These are phyloP conservation scores for Telenomus remus DNA, from an alignment of 1,140 invertebrate species.

Conservation along the genomic window DNA sequence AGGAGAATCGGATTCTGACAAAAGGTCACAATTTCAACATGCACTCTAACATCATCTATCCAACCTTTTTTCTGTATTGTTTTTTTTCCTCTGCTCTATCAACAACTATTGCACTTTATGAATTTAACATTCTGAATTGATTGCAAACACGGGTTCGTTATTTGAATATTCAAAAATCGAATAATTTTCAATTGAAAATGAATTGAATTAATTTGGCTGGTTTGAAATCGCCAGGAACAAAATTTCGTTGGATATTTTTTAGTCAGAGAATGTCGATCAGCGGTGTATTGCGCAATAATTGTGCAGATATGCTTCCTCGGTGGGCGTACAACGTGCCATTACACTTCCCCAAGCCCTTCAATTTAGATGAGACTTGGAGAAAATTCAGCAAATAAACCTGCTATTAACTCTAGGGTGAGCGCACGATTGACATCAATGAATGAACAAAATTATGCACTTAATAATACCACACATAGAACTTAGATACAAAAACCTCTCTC, in stretches of 20 bases:
- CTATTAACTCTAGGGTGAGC: conserved; percentile 46
- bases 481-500: too few relatives aligned
- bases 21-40: conserved; percentile 26
- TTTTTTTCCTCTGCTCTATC: too few relatives aligned
- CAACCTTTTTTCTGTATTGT: too few relatives aligned
- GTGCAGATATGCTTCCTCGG: conserved; percentile 37
- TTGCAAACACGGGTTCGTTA: too few relatives aligned
- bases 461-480: conserved; percentile 11
- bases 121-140: too few relatives aligned
- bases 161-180: too few relatives aligned
- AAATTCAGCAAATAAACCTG: conserved; percentile 53
- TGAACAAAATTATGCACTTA: conserved; percentile 41
- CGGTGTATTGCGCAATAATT: conserved; percentile 38
- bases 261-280: conserved; percentile 24
- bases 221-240: conserved; percentile 1
- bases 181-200: too few relatives aligned
- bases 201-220: neutral
- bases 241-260: conserved; percentile 6
- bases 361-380: conserved; percentile 37
- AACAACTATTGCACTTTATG: too few relatives aligned
- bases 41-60: too few relatives aligned
- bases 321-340: conserved; percentile 38
- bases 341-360: conserved; percentile 51
- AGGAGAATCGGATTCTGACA: conserved; percentile 44
- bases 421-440: conserved; percentile 48